These are phyloP conservation scores for Smithornis capensis DNA, from an alignment of 2,113 vertebrate species.

Conservation along the genomic window DNA sequence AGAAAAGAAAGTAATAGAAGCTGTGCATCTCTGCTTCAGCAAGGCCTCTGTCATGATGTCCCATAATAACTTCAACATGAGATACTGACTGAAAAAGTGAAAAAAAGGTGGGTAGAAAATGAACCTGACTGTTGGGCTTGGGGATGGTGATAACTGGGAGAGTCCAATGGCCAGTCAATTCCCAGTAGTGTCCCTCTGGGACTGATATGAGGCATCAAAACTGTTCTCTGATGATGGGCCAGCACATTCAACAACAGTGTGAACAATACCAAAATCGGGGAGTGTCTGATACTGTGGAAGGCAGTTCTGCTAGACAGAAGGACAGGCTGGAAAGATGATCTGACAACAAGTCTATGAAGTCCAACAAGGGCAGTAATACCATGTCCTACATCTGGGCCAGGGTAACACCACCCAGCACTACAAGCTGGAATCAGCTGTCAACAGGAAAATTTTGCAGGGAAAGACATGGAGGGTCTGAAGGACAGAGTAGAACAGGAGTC, in stretches of 20 bases:
- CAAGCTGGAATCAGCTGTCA: neutral
- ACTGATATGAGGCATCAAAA: neutral
- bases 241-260: fast-evolving
- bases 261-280: neutral
- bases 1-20: neutral
- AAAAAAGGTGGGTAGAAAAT: neutral
- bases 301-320: neutral
- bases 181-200: fast-evolving
- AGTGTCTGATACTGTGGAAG: fast-evolving
- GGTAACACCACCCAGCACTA: neutral
- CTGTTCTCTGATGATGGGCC: neutral
- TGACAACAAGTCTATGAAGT: neutral
- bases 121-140: neutral
- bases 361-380: neutral
- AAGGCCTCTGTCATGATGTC: neutral
- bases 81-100: neutral
- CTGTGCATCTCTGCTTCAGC: neutral
- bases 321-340: neutral
- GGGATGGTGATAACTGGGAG: neutral
- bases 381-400: neutral
- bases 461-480: neutral
- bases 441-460: neutral
- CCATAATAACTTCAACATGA: neutral
- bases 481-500: neutral
- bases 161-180: neutral